A percentile compares a stretch with the other conserved stretches of the same genome.
Conservation (phyloP, 2,113 vertebrate species). For the Microcebus jonahi region DNA sequence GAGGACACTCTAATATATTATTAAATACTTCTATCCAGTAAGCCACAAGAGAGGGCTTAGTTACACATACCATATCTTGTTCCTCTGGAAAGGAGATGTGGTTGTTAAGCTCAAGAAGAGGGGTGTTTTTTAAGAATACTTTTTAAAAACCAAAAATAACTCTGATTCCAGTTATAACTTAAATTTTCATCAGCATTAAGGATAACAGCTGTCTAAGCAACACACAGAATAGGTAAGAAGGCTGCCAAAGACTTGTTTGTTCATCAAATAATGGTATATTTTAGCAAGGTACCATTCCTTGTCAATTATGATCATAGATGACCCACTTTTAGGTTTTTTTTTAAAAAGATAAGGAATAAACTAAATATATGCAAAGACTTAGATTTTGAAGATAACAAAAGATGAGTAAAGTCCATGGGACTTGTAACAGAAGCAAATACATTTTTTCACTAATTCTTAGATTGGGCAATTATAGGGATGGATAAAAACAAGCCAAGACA, state of each 20-base stretch:
- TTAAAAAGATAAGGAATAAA: conserved; percentile 47
- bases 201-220: neutral
- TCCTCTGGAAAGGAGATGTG: neutral
- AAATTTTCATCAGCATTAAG: neutral
- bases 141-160: conserved; percentile 6
- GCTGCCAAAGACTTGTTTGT: neutral
- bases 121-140: neutral
- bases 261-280: neutral
- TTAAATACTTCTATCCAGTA: neutral
- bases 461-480: neutral
- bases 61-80: neutral
- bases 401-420: conserved; percentile 8
- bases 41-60: neutral
- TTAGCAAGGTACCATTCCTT: neutral
- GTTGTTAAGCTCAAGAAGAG: neutral
- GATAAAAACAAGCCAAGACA: conserved; percentile 32
- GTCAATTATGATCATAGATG: neutral
- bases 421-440: conserved; percentile 5
- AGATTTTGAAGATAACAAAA: neutral
- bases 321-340: neutral
- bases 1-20: neutral
- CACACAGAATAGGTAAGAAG: neutral
- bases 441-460: conserved; percentile 36
- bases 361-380: neutral
- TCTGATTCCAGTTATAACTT: neutral